Conservation (phyloP, 1,140 invertebrate genomes). For the Globodera rostochiensis region DNA sequence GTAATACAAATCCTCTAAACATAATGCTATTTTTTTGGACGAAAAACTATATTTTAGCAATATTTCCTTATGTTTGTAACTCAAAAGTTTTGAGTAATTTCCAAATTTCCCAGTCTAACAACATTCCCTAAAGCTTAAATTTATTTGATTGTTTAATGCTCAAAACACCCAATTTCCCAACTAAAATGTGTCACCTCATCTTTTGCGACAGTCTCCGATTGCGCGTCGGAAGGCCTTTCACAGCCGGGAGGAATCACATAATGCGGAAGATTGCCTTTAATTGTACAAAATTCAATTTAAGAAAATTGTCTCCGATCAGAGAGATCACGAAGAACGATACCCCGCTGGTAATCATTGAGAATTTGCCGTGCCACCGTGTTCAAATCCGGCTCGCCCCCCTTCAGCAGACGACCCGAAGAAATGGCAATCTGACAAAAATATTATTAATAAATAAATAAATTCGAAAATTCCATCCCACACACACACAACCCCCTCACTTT, state of each 20-base stretch:
- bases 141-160: no score
- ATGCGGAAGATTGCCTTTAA: constrained; percentile 45
- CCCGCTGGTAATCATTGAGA: constrained; percentile 97
- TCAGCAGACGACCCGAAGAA: constrained; percentile 84
- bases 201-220: constrained; percentile 27
- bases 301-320: background rate
- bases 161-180: no score
- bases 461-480: background rate
- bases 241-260: constrained; percentile 57
- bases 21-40: no score
- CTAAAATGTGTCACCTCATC: constrained; percentile 3
- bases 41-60: no score
- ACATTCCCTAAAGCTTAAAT: no score
- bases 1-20: no score
- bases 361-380: constrained; percentile 86
- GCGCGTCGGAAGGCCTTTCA: constrained; percentile 31
- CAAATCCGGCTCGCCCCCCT: constrained; percentile 92
- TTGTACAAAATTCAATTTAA: background rate
- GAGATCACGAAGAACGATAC: constrained; percentile 75
- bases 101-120: no score
- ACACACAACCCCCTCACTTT: constrained; percentile 70
- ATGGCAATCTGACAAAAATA: constrained; percentile 69
- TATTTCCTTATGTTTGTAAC: no score
- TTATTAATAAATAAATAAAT: background rate
- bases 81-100: no score